A percentile compares a stretch with the other conserved stretches of the same genome.
phyloP scores from a whole-genome alignment of 2,113 vertebrate genomes.

The Aptenodytes patagonicus region DNA sequence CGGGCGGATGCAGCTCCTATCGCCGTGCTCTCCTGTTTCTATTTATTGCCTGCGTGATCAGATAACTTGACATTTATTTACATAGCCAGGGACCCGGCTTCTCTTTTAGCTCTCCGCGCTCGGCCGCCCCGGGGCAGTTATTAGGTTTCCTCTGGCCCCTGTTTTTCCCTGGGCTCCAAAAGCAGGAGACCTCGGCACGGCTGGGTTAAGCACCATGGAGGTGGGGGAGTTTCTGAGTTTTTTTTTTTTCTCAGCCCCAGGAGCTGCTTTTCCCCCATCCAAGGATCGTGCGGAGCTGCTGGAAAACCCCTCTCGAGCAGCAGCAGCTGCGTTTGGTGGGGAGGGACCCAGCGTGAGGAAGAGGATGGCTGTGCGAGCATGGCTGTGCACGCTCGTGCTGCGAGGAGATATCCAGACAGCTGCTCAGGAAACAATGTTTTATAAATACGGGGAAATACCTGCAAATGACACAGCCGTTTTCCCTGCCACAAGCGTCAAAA shows the following conservation, averaged over 20 bases:
- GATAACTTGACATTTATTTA: not conserved
- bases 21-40: accelerated
- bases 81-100: accelerated
- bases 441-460: not conserved
- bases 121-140: not conserved
- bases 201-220: not conserved
- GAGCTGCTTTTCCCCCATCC: not conserved
- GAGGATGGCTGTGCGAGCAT: not conserved
- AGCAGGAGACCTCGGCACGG: accelerated
- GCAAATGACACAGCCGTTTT: not conserved
- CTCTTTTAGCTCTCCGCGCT: accelerated
- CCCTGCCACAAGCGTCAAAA: not conserved
- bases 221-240: accelerated
- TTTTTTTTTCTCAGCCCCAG: not conserved
- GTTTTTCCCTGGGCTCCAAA: not conserved
- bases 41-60: not conserved
- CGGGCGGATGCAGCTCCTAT: accelerated
- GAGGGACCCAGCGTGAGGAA: not conserved
- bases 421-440: accelerated
- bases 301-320: not conserved
- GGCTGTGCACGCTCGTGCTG: accelerated
- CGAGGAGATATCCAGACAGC: not conserved
- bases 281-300: accelerated
- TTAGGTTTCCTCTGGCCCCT: not conserved
- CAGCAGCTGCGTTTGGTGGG: not conserved